Conservation (phyloP, 2,888 invertebrate genomes). For the Seira musarum region DNA sequence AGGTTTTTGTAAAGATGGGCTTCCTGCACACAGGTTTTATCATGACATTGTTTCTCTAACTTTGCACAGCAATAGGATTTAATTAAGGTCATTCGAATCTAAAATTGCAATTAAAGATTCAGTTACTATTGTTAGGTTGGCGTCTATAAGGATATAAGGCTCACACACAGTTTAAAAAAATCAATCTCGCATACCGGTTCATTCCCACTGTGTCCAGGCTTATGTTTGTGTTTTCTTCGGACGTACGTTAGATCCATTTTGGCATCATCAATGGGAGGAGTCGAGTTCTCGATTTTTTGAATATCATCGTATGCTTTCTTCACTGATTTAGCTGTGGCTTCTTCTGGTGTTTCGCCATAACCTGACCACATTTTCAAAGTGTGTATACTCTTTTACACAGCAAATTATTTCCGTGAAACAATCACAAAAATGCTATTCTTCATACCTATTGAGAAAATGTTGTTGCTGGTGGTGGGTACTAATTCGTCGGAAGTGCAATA, state of each 20-base stretch:
- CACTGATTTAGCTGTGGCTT: slow-evolving; percentile 51
- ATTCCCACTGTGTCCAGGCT: slow-evolving; percentile 22
- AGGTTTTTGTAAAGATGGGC: slow-evolving; percentile 31
- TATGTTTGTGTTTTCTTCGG: slow-evolving; percentile 18
- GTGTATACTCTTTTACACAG: background rate
- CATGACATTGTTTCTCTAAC: background rate
- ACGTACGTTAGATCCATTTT: slow-evolving; percentile 23
- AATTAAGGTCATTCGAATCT: slow-evolving; percentile 35
- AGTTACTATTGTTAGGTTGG: no score
- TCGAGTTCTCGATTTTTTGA: slow-evolving; percentile 28
- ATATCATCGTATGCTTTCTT: slow-evolving; percentile 39
- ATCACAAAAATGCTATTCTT: background rate
- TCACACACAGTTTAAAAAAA: background rate
- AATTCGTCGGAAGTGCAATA: slow-evolving; percentile 36
- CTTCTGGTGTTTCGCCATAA: slow-evolving; percentile 44
- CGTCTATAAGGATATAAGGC: background rate
- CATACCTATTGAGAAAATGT: slow-evolving; percentile 55
- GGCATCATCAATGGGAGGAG: background rate
- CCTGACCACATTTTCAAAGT: slow-evolving; percentile 35
- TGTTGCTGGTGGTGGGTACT: slow-evolving; percentile 32
- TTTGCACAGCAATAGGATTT: slow-evolving; percentile 31
- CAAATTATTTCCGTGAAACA: no score
- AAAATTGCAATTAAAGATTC: background rate
- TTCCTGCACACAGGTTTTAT: slow-evolving; percentile 23
- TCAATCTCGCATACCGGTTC: slow-evolving; percentile 9